phyloP scores from a whole-genome alignment of 1,140 invertebrate genomes.

The Zaprionus camerounensis region DNA sequence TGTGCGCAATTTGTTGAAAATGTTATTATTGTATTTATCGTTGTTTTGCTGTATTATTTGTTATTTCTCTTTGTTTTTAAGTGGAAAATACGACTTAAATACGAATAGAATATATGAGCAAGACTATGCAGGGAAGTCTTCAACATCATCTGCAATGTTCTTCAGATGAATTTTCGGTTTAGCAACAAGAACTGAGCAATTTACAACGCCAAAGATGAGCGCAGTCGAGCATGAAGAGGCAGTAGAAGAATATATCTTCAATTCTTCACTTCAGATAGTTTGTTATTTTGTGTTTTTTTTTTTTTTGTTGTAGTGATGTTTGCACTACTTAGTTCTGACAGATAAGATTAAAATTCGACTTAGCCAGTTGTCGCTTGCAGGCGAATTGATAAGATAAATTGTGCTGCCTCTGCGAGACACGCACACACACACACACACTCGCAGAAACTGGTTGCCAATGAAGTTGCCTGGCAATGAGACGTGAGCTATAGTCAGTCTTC shows the following conservation, averaged over 20 bases:
- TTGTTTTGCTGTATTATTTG: neutral
- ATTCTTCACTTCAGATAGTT: conserved; percentile 36
- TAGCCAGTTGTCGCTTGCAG: conserved; percentile 50
- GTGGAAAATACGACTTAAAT: conserved; percentile 8
- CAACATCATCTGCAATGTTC: neutral
- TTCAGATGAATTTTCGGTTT: conserved; percentile 9
- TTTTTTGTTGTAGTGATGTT: conserved; percentile 58
- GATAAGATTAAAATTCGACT: conserved; percentile 80
- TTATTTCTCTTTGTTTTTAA: conserved; percentile 8
- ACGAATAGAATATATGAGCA: neutral
- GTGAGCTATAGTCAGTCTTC: conserved; percentile 8
- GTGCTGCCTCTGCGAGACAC: conserved; percentile 12
- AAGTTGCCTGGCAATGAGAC: conserved; percentile 51
- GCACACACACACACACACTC: neutral
- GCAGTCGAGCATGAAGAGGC: neutral
- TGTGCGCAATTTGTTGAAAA: conserved; percentile 67
- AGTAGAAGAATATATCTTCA: conserved; percentile 24
- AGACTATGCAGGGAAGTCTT: neutral
- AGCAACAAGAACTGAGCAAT: conserved; percentile 22
- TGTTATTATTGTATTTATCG: conserved; percentile 3
- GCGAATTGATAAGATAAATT: conserved; percentile 71
- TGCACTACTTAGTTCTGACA: conserved; percentile 79
- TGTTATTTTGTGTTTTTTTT: conserved; percentile 32
- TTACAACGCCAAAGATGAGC: conserved; percentile 30
- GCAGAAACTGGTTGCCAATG: conserved; percentile 66